These are phyloP conservation scores for Ptychadena robeensis DNA, from an alignment of 2,797 vertebrate species.

Conservation along the genomic window DNA sequence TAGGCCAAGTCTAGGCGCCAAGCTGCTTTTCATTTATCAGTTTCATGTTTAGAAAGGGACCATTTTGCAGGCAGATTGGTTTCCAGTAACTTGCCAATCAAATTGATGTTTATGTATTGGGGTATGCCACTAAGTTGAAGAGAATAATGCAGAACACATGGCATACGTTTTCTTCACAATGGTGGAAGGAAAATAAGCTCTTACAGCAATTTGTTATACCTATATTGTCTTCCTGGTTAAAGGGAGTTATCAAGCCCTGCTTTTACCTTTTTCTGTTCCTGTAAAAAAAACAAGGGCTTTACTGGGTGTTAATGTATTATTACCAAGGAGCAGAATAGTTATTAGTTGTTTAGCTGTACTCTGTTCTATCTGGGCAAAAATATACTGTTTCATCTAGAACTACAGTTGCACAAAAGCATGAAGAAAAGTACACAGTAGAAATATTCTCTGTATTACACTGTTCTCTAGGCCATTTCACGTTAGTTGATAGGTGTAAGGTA, in stretches of 20 bases:
- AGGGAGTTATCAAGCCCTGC: no score
- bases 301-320: background rate
- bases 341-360: no score
- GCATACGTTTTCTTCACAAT: no score
- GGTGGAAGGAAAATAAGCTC: no score
- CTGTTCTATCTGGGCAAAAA: no score
- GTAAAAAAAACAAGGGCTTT: background rate
- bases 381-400: background rate
- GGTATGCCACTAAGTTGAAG: no score
- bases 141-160: no score
- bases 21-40: no score
- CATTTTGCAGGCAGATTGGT: background rate
- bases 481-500: background rate
- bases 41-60: background rate
- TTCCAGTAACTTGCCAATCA: background rate
- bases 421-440: background rate
- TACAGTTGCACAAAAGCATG: background rate
- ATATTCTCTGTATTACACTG: background rate
- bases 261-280: background rate
- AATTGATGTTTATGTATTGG: no score
- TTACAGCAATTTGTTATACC: background rate
- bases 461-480: background rate
- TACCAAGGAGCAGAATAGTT: background rate
- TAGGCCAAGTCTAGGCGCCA: no score
- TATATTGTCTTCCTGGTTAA: background rate